Conservation (phyloP, 2,888 invertebrate species). For the Cybosia mesomella region DNA sequence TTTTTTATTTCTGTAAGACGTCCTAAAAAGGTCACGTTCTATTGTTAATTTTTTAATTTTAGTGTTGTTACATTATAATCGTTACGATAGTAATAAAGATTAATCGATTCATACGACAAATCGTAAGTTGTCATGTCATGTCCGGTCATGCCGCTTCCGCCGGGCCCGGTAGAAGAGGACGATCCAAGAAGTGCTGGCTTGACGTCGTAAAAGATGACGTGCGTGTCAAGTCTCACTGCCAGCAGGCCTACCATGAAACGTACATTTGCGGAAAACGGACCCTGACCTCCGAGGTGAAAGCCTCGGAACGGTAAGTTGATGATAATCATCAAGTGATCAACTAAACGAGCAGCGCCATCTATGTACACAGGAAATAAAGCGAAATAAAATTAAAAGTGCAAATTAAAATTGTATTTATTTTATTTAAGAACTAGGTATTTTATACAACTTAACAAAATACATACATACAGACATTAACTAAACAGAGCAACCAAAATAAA, state of each 20-base stretch:
- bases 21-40: too few species aligned
- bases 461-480: slow-evolving; percentile 81
- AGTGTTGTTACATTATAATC: too few species aligned
- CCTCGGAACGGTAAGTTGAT: too few species aligned
- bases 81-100: not conserved
- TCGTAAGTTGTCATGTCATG: too few species aligned
- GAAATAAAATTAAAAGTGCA: slow-evolving; percentile 77
- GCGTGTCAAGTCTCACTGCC: not conserved
- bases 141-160: not conserved
- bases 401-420: slow-evolving; percentile 80
- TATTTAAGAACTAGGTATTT: slow-evolving; percentile 86
- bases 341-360: slow-evolving; percentile 53
- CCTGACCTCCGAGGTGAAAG: not conserved
- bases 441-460: slow-evolving; percentile 87
- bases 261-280: too few species aligned
- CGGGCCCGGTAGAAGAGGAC: not conserved
- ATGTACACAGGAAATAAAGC: slow-evolving; percentile 59
- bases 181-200: not conserved
- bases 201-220: not conserved
- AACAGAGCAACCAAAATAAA: slow-evolving; percentile 83
- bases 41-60: too few species aligned
- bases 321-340: too few species aligned
- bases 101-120: too few species aligned
- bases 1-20: too few species aligned
- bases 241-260: too few species aligned